Percentiles rank a stretch among this genome's conserved stretches.
These are phyloP conservation scores for Apis laboriosa DNA, from an alignment of 1,140 invertebrate genomes.

Conservation along the genomic window DNA sequence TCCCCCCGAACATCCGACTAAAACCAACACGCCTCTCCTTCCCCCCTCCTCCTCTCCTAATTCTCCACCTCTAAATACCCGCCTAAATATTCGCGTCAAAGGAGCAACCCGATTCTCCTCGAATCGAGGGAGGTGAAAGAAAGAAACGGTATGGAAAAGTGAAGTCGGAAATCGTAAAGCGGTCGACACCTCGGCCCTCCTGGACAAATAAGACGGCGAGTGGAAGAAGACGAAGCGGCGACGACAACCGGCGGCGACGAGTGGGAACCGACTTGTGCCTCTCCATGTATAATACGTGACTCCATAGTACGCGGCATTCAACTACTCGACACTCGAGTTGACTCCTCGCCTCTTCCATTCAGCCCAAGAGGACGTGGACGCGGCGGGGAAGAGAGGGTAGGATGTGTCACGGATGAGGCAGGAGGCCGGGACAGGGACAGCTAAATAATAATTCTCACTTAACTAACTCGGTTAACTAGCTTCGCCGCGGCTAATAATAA, in stretches of 20 bases:
- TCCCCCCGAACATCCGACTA: conserved; percentile 1
- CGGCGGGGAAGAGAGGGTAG: conserved; percentile 52
- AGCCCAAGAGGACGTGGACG: conserved; percentile 46
- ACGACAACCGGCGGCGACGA: conserved; percentile 50
- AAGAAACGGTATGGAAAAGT: conserved; percentile 67
- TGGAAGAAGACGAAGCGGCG: conserved; percentile 54
- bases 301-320: conserved; percentile 36
- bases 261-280: background rate
- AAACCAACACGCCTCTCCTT: background rate
- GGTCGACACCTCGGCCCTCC: conserved; percentile 77
- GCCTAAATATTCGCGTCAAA: background rate
- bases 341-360: conserved; percentile 45
- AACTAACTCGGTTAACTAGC: conserved; percentile 80
- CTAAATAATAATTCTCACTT: conserved; percentile 82
- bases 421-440: conserved; percentile 36
- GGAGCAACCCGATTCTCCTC: background rate
- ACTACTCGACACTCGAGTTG: background rate
- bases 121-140: conserved; percentile 12
- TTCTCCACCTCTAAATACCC: conserved; percentile 20
- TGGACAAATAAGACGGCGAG: conserved; percentile 78
- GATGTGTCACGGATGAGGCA: conserved; percentile 27
- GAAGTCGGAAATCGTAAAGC: conserved; percentile 78
- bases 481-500: conserved; percentile 80
- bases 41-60: background rate
- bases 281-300: too few relatives aligned